phyloP scores from a whole-genome alignment of 53 echinoderm and acorn worm species.

The Patiria pectinifera region DNA sequence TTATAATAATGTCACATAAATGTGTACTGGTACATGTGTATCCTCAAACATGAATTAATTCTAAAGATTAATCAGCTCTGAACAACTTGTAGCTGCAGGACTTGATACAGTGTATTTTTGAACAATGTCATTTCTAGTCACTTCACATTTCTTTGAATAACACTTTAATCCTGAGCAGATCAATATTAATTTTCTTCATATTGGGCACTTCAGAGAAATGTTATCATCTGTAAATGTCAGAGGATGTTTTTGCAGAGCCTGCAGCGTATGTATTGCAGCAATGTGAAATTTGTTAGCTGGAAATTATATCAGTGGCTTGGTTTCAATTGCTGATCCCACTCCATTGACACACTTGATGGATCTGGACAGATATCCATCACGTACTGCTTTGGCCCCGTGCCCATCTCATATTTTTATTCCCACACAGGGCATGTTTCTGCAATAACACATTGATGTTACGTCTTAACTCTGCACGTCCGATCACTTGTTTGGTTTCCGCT shows the following conservation, averaged over 20 bases:
- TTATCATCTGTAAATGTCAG: background rate
- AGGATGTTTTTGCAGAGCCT: slow-evolving; percentile 2
- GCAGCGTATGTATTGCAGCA: background rate
- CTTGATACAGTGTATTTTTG: background rate
- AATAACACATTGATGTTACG: slow-evolving; percentile 34
- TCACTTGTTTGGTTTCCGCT: slow-evolving; percentile 25
- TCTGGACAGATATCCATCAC: slow-evolving; percentile 22
- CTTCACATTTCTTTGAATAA: background rate
- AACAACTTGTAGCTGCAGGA: background rate
- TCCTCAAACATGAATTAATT: no score
- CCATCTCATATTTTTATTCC: background rate
- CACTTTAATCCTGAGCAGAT: background rate
- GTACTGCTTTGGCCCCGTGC: background rate
- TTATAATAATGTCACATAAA: background rate
- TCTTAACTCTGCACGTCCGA: slow-evolving; percentile 17
- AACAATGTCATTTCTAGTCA: background rate
- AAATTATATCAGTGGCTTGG: background rate
- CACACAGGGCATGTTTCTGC: background rate
- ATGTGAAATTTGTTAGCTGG: background rate
- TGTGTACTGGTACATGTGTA: no score
- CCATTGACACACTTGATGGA: slow-evolving; percentile 33
- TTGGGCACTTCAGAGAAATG: background rate
- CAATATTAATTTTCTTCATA: background rate
- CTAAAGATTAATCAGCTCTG: no score
- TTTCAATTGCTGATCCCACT: slow-evolving; percentile 19